These are phyloP conservation scores for Sebastiscus tertius DNA, from an alignment of 2,797 vertebrate genomes.

Conservation along the genomic window DNA sequence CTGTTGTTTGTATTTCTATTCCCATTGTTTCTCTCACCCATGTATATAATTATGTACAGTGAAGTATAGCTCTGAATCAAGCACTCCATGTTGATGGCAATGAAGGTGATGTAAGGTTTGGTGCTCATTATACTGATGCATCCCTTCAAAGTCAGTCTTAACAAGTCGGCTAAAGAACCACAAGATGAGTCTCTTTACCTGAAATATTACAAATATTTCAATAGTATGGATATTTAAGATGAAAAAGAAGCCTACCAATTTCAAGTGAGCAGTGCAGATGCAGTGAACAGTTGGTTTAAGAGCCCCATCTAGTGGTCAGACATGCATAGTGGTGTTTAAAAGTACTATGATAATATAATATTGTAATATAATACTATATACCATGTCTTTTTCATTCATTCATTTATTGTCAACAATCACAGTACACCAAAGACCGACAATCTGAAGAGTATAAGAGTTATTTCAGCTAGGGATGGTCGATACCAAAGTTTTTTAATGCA, in stretches of 20 bases:
- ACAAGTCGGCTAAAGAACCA: neutral
- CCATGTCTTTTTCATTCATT: neutral
- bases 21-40: neutral
- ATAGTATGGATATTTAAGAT: neutral
- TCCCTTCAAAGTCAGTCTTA: neutral
- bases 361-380: neutral
- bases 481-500: too few relatives aligned
- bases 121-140: neutral
- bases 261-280: neutral
- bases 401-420: neutral
- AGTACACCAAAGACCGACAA: neutral
- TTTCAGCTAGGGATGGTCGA: too few relatives aligned
- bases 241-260: neutral
- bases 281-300: conserved; percentile 23
- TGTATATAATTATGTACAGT: neutral
- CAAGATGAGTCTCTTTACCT: neutral
- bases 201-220: neutral
- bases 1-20: conserved; percentile 8
- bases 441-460: neutral
- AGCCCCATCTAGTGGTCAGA: conserved; percentile 68
- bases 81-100: neutral
- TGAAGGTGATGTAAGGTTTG: neutral
- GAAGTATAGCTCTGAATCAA: neutral
- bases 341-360: neutral
- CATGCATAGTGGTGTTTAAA: neutral